Base-by-base conservation (phyloP, 2,888 invertebrate species). In the Tuta absoluta region DNA sequence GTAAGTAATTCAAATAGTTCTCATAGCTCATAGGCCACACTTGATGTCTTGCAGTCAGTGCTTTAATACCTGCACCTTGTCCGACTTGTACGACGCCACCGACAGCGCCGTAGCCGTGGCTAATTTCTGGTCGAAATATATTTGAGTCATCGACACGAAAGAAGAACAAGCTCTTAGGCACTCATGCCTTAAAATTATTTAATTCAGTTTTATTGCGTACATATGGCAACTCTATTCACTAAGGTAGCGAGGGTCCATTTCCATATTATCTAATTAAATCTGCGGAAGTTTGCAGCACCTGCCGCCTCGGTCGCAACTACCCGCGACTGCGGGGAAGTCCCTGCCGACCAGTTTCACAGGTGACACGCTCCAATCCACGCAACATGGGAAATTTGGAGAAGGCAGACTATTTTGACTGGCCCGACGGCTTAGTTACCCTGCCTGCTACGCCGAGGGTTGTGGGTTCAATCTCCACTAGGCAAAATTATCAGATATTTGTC, bases 201-300 rank as follows among this genome's bases (percentile, higher is more conserved):
- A 45, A 4, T 45, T 11, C 45, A 49, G 11, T 11, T 11, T 10
- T 21, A 49, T 49, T 12, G 8, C 21, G 11, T 11, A 23, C 49
- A 49, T 12, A 49, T 19, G 51, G 51, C 51, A 53, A 53, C 51
- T 11, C 51, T 5, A 14, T 11, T 14, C 5, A 23, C 51, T 5
- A 53, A 53, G 51, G 51, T 53, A 53, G 51, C 51, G 24, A 14
- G 24, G 51, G 51, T 53, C 51, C 24, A 53, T 24, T 53, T 53
- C 51, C 24, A 53, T 53, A 53, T 53, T 53, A 24, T 53, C 23
- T 23, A 24, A 53, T 53, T 53, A 53, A 53, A 53, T 53, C 51
- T 23, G 51, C 8, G 11, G 51, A 53, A 53, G 51, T 53, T 53
- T 1, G 51, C 23, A 23, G 51, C 51, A 53, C 51, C 51, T 53